Base-by-base conservation (phyloP, 2,888 invertebrate species). In the Apotomis turbidana region DNA sequence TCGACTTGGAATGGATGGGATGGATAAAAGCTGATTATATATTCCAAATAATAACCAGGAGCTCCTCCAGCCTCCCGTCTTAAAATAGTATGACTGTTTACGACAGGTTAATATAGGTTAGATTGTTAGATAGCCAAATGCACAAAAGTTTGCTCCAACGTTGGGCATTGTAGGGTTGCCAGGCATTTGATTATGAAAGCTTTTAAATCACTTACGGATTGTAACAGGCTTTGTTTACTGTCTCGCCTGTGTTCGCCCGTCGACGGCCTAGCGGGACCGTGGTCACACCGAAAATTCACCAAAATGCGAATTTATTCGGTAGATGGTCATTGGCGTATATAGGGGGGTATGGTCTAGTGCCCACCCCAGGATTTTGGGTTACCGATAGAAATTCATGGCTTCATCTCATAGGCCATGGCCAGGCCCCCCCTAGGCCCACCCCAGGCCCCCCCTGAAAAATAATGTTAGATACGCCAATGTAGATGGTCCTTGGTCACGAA, bases 131-230 rank as follows among this genome's bases (percentile, higher is more conserved):
- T 13, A 63, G 12, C 1, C 13, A 54, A 41, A 46, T 36, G 8
- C 54, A 13, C 64, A 38, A 64, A 66, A 41, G 51, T 60, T 62
- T 61, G 64, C 9, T n/a, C 41, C 51, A 63, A 68, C 15, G 44
- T 68, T 58, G 62, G 13, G 46, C 9, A 49, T 10, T 54, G 6
- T 27, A 15, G 73, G 68, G 73, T 73, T 74, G 76, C 78, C 80
- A 78, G 79, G 80, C 82, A 84, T 87, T 86, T 84, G 85, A 87
- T 88, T 87, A 87, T 86, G 83, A 84, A 85, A 82, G 85, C 86
- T 88, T 88, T 88, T 88, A 88, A 88, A 90, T 89, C 89, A 90
- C 85, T 89, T 87, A 87, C 83, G 76, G 81, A 77, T 75, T 83
- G 78, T 84, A 81, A 81, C 78, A 77, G 78, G 76, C 76, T 78